A percentile compares a stretch with the other conserved stretches of the same genome.
Conservation (phyloP, 2,797 vertebrate genomes). For the Lithobates sylvaticus region DNA sequence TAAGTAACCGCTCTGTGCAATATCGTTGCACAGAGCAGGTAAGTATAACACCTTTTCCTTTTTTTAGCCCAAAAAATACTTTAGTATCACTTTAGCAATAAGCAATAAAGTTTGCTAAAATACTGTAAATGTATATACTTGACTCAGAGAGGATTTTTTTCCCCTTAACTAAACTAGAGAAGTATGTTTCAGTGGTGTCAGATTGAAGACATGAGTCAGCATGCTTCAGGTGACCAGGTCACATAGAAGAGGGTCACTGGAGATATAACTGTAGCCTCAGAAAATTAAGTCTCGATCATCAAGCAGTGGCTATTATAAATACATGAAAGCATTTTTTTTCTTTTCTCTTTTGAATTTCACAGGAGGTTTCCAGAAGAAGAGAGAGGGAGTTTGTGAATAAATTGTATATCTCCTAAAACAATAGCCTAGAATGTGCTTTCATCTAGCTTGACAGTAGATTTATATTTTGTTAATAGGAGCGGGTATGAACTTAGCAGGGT, state of each 20-base stretch:
- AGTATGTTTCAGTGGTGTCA: neutral
- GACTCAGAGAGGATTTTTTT: neutral
- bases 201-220: neutral
- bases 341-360: neutral
- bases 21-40: too few species aligned
- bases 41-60: too few species aligned
- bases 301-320: neutral
- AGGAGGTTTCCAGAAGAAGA: neutral
- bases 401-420: slow-evolving; percentile 6
- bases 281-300: neutral
- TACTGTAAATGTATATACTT: too few species aligned
- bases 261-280: neutral
- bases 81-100: too few species aligned
- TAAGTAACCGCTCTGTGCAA: too few species aligned
- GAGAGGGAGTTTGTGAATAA: neutral
- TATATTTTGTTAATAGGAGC: slow-evolving; percentile 1
- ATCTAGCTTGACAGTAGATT: neutral
- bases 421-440: neutral
- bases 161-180: neutral
- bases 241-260: neutral
- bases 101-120: too few species aligned
- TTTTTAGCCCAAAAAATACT: too few species aligned
- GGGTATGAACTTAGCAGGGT: neutral
- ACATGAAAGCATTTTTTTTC: neutral
- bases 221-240: neutral